Evolutionary conservation across 2,888 invertebrate genomes (phyloP).

Genomic region (Athetis lepigone): DNA sequence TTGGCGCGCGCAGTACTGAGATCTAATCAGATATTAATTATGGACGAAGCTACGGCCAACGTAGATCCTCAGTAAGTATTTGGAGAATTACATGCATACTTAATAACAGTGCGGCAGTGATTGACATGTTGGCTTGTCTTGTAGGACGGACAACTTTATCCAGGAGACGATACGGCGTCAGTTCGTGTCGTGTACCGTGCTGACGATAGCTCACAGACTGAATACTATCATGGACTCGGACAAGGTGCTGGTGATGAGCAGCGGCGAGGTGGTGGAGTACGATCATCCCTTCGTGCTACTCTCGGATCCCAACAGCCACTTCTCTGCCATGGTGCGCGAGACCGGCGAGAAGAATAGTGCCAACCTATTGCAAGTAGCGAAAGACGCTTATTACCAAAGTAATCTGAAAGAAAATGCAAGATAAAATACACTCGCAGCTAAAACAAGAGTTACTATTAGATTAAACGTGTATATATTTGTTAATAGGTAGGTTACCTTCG

Average conservation of each 20-base stretch:
- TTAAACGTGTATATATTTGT: constrained; percentile 31
- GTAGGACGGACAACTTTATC: constrained; percentile 94
- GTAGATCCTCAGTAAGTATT: constrained; percentile 94
- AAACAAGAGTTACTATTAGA: constrained; percentile 25
- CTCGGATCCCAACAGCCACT: constrained; percentile 87
- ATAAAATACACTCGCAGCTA: constrained; percentile 45
- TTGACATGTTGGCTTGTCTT: constrained; percentile 46
- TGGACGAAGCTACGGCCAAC: constrained; percentile 98
- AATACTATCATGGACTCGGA: constrained; percentile 98
- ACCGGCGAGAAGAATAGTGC: constrained; percentile 90
- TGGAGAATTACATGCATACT: constrained; percentile 18
- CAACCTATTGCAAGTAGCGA: constrained; percentile 85
- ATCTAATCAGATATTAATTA: constrained; percentile 95
- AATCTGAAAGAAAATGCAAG: constrained; percentile 78
- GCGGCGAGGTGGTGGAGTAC: constrained; percentile 91
- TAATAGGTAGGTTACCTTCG: constrained; percentile 10
- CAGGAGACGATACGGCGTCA: constrained; percentile 95
- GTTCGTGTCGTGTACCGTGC: constrained; percentile 95
- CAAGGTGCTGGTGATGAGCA: constrained; percentile 93
- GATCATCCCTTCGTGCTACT: constrained; percentile 92
- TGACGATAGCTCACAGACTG: constrained; percentile 97
- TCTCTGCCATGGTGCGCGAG: constrained; percentile 91
- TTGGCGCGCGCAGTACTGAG: constrained; percentile 96
- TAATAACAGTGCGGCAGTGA: constrained; percentile 9
- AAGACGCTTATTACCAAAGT: constrained; percentile 81